Percentiles rank a stretch among this genome's conserved stretches.
Conservation (phyloP, 2,113 vertebrate genomes). For the Vulpes lagopus region DNA sequence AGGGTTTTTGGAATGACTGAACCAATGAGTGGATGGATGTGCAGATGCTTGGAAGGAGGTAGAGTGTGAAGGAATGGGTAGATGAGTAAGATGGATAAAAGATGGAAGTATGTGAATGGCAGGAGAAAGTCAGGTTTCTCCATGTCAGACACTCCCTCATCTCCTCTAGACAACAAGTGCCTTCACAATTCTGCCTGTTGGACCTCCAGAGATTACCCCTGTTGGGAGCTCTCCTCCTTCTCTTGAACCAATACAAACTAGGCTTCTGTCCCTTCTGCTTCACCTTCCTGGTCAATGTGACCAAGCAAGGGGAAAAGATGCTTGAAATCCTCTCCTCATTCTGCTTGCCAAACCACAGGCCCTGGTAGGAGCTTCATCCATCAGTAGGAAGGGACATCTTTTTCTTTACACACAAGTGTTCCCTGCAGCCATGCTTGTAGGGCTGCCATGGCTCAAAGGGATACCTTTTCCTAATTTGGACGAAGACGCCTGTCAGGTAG, state of each 20-base stretch:
- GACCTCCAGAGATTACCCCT: not conserved
- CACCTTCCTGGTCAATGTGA: not conserved
- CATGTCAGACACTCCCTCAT: not conserved
- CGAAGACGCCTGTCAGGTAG: not conserved
- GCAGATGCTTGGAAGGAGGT: fast-evolving
- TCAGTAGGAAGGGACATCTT: not conserved
- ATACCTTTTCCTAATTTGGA: not conserved
- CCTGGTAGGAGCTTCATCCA: not conserved
- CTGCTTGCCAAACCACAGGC: not conserved
- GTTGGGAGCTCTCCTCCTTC: not conserved
- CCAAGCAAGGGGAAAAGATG: not conserved
- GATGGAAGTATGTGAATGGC: not conserved
- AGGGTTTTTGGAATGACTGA: not conserved
- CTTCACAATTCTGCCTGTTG: not conserved
- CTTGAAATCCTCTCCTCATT: not conserved
- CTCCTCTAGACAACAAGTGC: not conserved
- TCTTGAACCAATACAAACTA: not conserved
- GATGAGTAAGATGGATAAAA: not conserved
- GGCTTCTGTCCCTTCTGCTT: not conserved
- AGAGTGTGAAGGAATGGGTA: not conserved
- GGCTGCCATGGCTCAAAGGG: not conserved
- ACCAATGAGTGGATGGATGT: not conserved
- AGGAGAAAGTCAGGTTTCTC: not conserved
- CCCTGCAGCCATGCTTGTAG: not conserved
- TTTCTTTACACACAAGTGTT: not conserved